Evolutionary conservation across 2,888 invertebrate genomes (phyloP).

Genomic region (Vanessa cardui): DNA sequence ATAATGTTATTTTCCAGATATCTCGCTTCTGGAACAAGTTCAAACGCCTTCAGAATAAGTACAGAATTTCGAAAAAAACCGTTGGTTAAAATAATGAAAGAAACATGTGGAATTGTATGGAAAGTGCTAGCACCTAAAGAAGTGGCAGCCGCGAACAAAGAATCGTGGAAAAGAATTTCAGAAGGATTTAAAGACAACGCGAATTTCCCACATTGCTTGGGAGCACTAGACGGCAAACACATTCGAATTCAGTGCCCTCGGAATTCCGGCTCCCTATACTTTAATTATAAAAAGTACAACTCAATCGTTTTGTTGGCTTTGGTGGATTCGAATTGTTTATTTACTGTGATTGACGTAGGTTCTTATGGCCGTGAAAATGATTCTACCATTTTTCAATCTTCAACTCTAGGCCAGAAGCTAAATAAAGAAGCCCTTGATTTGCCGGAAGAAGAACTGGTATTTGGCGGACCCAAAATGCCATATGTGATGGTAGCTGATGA

Average conservation of each 20-base stretch:
- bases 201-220: conserved; percentile 7
- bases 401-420: not conserved
- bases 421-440: conserved; percentile 2
- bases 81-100: too few relatives aligned
- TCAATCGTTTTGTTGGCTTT: not conserved
- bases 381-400: conserved; percentile 13
- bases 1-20: conserved; percentile 17
- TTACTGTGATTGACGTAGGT: conserved; percentile 5
- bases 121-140: conserved; percentile 16
- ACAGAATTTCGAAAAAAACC: not conserved
- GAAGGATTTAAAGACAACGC: not conserved
- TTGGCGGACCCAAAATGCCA: conserved; percentile 4
- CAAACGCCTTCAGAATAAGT: conserved; percentile 8
- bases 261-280: conserved; percentile 7
- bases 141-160: conserved; percentile 15
- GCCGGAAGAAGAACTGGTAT: conserved; percentile 1
- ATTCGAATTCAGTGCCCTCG: not conserved
- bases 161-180: conserved; percentile 15
- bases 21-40: conserved; percentile 19
- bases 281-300: conserved; percentile 10
- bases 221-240: conserved; percentile 3
- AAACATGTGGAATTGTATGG: conserved; percentile 2
- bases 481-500: not conserved
- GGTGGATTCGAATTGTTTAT: conserved; percentile 8
- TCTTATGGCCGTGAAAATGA: conserved; percentile 12